Percentiles rank a stretch among this genome's conserved stretches.
Evolutionary conservation across 2,797 vertebrate species (phyloP).

Genomic region (Garrulus glandarius): DNA sequence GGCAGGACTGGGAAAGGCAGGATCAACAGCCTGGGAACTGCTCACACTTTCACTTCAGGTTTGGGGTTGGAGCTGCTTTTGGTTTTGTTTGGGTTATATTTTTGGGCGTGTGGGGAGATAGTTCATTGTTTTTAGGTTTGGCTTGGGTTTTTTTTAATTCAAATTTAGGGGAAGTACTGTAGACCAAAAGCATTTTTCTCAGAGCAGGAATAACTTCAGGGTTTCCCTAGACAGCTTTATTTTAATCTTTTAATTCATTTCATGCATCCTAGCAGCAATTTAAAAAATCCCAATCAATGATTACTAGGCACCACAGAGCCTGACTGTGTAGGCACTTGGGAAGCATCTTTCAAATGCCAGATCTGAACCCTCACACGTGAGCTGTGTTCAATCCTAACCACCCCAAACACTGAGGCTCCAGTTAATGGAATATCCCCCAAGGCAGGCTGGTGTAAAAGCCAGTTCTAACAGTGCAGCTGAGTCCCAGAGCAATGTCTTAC

Average conservation of each 20-base stretch:
- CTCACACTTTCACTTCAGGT: neutral
- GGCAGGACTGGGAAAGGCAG: neutral
- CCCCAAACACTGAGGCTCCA: neutral
- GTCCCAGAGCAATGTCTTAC: constrained; percentile 33
- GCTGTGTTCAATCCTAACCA: neutral
- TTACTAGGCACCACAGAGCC: neutral
- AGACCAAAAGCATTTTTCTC: neutral
- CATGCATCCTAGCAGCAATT: neutral
- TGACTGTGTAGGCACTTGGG: neutral
- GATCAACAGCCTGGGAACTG: neutral
- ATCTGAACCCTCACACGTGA: neutral
- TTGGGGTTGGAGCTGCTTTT: neutral
- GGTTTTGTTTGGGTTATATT: neutral
- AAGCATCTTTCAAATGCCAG: neutral
- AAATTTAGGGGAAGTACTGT: neutral
- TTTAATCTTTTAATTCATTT: neutral
- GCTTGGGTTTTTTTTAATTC: neutral
- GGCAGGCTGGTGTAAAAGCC: neutral
- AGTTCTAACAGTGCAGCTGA: neutral
- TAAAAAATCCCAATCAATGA: neutral
- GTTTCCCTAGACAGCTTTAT: neutral
- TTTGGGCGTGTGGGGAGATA: neutral
- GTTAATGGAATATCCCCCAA: neutral
- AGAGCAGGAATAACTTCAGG: neutral
- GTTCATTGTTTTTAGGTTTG: neutral